Base-by-base conservation (phyloP, 1,140 invertebrate species). In the Pemphigus obesinymphae region DNA sequence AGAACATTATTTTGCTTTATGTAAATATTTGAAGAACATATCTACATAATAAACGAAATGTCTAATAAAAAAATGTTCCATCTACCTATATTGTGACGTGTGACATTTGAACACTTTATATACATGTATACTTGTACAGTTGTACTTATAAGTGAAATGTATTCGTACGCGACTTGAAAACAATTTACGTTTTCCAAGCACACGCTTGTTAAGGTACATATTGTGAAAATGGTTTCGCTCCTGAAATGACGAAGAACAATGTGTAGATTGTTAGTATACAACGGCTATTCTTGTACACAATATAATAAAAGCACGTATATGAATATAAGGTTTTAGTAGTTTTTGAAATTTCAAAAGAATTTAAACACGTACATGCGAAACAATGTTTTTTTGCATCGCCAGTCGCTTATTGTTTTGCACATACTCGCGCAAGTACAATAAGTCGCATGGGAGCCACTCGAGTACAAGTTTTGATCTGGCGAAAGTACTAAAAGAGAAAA, bases 401-500 rank as follows among this genome's bases (percentile, higher is more conserved):
- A 15, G 53, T 20, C 50, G 37, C 23, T 63, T 23, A 80, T 80
- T 80, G 76, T 80, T 80, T 80, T 63, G 13, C 11, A 58, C 55
- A 61, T 45, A 80, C 34, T 58, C 37, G 15, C 34, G 6, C 23
- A n/a, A n/a, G n/a, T n/a, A 61, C 37, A 80, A 80, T 45, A 45
- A 63, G 76, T 43, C 37, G 70, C n/a, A n/a, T n/a, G n/a, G 34
- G 37, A 31, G 15, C 37, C 20, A 31, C 55, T 80, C 17, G 55
- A 80, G 26, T 29, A 63, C 37, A 43, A 80, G 55, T 80, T 80
- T 80, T 80, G 76, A 80, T 80, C 76, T 63, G 23, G 50, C 55
- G 20, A 43, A 26, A 80, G 76, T 80, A 40, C 37, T 13, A 5
- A 0, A 78, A 29, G 50, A 40, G 50, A 80, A 61, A 31, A 6